A percentile compares a stretch with the other conserved stretches of the same genome.
These are phyloP conservation scores for Lasioglossum lativentre DNA, from an alignment of 2,888 invertebrate species.

Conservation along the genomic window DNA sequence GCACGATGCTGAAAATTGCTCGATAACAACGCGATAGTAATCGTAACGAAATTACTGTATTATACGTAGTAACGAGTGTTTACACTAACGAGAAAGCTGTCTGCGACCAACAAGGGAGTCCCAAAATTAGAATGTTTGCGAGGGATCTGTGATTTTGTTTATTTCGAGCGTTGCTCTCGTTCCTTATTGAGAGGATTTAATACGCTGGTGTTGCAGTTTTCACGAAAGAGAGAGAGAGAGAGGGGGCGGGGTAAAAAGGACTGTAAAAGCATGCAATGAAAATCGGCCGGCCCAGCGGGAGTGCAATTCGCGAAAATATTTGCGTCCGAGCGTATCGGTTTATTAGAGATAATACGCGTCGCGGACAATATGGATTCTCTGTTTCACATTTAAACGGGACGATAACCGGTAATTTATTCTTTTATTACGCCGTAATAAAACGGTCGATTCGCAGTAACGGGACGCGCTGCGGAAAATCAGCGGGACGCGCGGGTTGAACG, in stretches of 20 bases:
- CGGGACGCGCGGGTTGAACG: background rate
- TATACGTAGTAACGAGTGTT: background rate
- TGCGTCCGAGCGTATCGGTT: conserved; percentile 37
- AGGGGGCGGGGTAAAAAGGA: background rate
- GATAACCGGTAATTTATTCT: conserved; percentile 58
- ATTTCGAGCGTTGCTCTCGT: background rate
- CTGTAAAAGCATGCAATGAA: conserved; percentile 28
- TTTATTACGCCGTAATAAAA: conserved; percentile 52
- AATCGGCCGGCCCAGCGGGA: background rate
- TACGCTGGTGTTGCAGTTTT: background rate
- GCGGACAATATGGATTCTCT: conserved; percentile 54
- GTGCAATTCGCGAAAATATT: conserved; percentile 47
- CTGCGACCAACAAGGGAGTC: too few species aligned
- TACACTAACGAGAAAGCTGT: too few species aligned
- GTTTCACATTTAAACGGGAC: conserved; percentile 50
- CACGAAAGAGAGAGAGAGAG: background rate
- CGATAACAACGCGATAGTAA: background rate
- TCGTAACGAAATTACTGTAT: background rate
- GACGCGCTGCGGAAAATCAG: background rate
- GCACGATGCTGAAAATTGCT: background rate
- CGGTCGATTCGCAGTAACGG: conserved; percentile 19
- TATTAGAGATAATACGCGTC: conserved; percentile 53
- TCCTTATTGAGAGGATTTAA: background rate
- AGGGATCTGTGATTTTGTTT: background rate
- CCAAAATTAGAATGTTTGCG: background rate